A percentile compares a stretch with the other conserved stretches of the same genome.
Conservation (phyloP, 2,888 invertebrate genomes). For the Celastrina argiolus region DNA sequence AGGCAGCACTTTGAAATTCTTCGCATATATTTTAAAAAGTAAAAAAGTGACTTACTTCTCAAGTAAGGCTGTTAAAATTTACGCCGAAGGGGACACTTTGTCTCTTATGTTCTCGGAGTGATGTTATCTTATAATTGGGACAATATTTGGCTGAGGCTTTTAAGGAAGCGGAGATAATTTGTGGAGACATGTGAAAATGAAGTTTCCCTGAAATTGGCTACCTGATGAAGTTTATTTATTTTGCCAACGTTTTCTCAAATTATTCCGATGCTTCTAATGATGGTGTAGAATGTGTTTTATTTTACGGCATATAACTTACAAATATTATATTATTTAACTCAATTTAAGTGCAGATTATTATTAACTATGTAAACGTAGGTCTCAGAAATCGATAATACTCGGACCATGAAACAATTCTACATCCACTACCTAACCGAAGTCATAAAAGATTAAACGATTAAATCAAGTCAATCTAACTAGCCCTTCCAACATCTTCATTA, state of each 20-base stretch:
- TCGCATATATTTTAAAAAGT: conserved; percentile 24
- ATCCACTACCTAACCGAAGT: neutral
- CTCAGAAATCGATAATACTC: too few relatives aligned
- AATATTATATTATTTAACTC: too few relatives aligned
- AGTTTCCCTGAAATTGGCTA: conserved; percentile 45
- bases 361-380: neutral
- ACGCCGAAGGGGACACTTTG: conserved; percentile 64
- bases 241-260: conserved; percentile 29
- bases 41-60: conserved; percentile 13
- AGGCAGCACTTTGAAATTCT: conserved; percentile 5
- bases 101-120: conserved; percentile 64
- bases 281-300: neutral
- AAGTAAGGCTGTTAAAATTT: conserved; percentile 45
- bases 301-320: too few relatives aligned
- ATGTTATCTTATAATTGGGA: conserved; percentile 75
- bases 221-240: conserved; percentile 38
- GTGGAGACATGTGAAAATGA: conserved; percentile 53
- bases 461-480: conserved; percentile 11
- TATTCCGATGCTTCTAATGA: neutral
- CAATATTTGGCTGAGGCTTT: conserved; percentile 72
- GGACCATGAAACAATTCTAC: neutral
- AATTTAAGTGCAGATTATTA: too few relatives aligned
- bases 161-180: conserved; percentile 50
- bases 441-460: conserved; percentile 13
- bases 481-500: conserved; percentile 38